Percentiles rank a stretch among this genome's conserved stretches.
These are phyloP conservation scores for Dicrurus megarhynchus DNA, from an alignment of 2,113 vertebrate species.

Conservation along the genomic window DNA sequence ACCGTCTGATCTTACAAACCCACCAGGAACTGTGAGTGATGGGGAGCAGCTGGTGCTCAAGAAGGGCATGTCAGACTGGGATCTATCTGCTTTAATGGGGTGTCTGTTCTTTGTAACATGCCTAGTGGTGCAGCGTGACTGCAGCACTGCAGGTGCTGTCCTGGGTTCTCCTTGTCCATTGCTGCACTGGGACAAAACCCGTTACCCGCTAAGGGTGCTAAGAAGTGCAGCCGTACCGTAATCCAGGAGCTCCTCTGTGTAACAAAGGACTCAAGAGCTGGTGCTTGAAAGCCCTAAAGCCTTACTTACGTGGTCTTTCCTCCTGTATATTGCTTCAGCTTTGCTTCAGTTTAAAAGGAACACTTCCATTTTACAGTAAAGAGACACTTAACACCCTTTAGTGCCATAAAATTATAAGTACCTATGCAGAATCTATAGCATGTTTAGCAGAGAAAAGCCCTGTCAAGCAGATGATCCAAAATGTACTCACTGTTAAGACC, in stretches of 20 bases:
- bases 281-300: background rate
- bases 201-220: background rate
- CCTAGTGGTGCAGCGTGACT: background rate
- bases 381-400: background rate
- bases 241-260: background rate
- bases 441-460: background rate
- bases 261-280: background rate
- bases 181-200: background rate
- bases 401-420: background rate
- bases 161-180: background rate
- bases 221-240: rapidly evolving
- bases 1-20: background rate
- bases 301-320: background rate
- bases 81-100: background rate
- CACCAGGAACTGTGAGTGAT: background rate
- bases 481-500: background rate
- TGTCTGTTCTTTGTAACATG: background rate
- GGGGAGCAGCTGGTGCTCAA: background rate
- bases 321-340: background rate
- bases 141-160: background rate
- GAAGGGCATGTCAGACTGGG: background rate
- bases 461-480: background rate
- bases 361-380: background rate
- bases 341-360: background rate
- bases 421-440: background rate